Conservation (phyloP, 2,888 invertebrate genomes). For the Tholera decimalis region DNA sequence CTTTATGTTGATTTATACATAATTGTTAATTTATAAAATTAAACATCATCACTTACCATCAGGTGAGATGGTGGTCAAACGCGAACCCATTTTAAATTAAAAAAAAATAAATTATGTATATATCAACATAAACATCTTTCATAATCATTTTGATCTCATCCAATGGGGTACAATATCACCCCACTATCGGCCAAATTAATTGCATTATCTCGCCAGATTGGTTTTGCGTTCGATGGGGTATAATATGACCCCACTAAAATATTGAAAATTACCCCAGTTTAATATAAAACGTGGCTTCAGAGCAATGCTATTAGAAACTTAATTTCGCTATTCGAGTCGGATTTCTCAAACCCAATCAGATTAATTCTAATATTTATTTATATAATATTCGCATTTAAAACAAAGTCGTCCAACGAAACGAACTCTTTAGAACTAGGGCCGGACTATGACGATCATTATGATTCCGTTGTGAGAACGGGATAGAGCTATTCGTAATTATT, state of each 20-base stretch:
- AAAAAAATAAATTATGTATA: not conserved
- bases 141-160: not conserved
- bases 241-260: not conserved
- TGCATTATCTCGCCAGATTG: not conserved
- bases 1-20: too few species aligned
- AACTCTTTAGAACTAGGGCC: slow-evolving; percentile 1
- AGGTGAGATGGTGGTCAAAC: too few species aligned
- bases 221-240: not conserved
- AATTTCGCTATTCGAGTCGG: slow-evolving; percentile 17
- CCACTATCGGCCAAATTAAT: not conserved
- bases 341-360: slow-evolving; percentile 6
- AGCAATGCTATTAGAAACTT: slow-evolving; percentile 15
- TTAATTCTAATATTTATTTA: not conserved
- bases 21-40: too few species aligned
- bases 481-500: not conserved
- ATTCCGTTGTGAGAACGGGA: not conserved
- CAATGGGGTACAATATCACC: not conserved
- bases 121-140: too few species aligned
- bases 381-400: not conserved
- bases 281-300: slow-evolving; percentile 29
- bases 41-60: too few species aligned
- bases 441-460: not conserved
- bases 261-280: not conserved
- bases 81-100: too few species aligned
- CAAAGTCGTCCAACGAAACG: slow-evolving; percentile 14